Conservation (phyloP, 2,888 invertebrate genomes). For the Endotricha flammealis region DNA sequence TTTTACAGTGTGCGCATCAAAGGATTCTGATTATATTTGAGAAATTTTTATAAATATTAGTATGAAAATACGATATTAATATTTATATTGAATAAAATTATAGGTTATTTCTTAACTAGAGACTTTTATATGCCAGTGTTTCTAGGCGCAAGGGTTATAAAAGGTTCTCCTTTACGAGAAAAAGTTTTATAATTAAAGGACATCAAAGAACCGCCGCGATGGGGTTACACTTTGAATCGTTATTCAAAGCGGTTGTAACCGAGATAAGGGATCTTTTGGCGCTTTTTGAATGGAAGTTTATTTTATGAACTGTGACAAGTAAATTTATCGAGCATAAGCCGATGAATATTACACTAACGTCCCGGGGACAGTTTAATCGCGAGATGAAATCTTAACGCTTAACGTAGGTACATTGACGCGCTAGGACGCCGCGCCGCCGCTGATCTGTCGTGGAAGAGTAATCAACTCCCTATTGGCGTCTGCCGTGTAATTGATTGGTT, state of each 20-base stretch:
- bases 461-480: constrained; percentile 58
- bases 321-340: constrained; percentile 34
- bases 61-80: too few relatives aligned
- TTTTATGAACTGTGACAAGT: constrained; percentile 62
- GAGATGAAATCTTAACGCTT: constrained; percentile 3
- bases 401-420: constrained; percentile 25
- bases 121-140: constrained; percentile 28
- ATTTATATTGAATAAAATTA: too few relatives aligned
- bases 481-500: constrained; percentile 67
- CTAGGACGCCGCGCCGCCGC: constrained; percentile 35
- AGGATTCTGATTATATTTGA: too few relatives aligned
- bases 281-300: constrained; percentile 61
- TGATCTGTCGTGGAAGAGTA: constrained; percentile 44
- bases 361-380: constrained; percentile 12
- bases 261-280: constrained; percentile 68
- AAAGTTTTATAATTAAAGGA: constrained; percentile 76
- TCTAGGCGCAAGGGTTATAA: constrained; percentile 37
- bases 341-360: constrained; percentile 6
- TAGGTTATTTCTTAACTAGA: constrained; percentile 9
- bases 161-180: constrained; percentile 59
- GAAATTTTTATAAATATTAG: too few relatives aligned
- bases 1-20: too few relatives aligned
- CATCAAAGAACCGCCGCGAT: constrained; percentile 70
- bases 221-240: constrained; percentile 73
- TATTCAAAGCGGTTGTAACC: constrained; percentile 69